Evolutionary conservation across 2,888 invertebrate species (phyloP).

Genomic region (Pterobdella sp.): DNA sequence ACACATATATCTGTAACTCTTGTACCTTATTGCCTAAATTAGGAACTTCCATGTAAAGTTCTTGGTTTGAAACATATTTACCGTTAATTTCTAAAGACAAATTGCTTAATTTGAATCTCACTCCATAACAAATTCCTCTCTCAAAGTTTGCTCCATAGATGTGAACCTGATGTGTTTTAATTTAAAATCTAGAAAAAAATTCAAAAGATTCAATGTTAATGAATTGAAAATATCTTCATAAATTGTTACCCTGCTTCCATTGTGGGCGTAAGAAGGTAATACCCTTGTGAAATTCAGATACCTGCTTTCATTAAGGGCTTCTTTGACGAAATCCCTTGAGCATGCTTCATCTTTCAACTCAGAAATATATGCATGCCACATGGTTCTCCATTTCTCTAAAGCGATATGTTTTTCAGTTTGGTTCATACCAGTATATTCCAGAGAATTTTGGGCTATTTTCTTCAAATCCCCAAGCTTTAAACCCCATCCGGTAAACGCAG

Average conservation of each 20-base stretch:
- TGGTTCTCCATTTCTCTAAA: conserved; percentile 35
- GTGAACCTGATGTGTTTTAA: conserved; percentile 7
- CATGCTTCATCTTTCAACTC: conserved; percentile 34
- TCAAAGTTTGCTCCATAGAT: conserved; percentile 26
- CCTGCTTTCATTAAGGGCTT: conserved; percentile 12
- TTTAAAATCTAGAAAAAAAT: too few relatives aligned
- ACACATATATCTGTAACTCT: too few relatives aligned
- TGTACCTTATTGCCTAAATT: too few relatives aligned
- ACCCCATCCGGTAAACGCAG: conserved; percentile 40
- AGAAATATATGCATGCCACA: conserved; percentile 36
- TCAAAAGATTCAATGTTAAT: too few relatives aligned
- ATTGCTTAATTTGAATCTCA: conserved; percentile 35
- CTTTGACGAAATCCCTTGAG: neutral
- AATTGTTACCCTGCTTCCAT: neutral
- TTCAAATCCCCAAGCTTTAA: conserved; percentile 39
- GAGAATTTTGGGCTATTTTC: conserved; percentile 37
- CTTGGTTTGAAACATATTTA: too few relatives aligned
- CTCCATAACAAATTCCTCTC: conserved; percentile 18
- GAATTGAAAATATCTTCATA: neutral
- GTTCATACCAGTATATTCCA: conserved; percentile 37
- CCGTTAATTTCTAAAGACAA: too few relatives aligned
- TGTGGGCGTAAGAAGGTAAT: neutral
- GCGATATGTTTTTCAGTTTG: conserved; percentile 33
- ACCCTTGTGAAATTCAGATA: neutral
- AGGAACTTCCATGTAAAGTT: too few relatives aligned